Evolutionary conservation across 2,797 vertebrate species (phyloP), one percentile per base, ranked within the genome.

Genomic region (Cheirogaleus major): DNA sequence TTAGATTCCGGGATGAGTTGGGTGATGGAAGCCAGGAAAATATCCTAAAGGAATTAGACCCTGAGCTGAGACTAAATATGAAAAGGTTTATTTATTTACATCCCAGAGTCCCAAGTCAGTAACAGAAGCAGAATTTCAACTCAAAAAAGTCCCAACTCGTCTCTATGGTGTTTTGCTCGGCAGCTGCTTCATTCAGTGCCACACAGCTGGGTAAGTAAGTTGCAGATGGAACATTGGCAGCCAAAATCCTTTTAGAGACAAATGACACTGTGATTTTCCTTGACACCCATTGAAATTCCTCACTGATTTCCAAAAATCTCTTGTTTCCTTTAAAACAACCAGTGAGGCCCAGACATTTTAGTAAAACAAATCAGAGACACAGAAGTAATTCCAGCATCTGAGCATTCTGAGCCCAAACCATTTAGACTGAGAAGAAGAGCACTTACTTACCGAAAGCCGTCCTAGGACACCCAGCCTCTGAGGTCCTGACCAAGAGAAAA

Each of bases 181-280:
- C 96, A 98, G 95, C 93, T 97, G 96, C 69, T 92, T 67, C 89
- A 38, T 79, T 95, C 43, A 1, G n/a, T 61, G 22, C 87, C 87
- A 86, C 90, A 87, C 97, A 97, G 96, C 98, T 98, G 96, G 96
- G 80, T 67, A 85, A 97, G 80, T 35, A 75, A 95, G 86, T 59
- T 10, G 0, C 97, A 98, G 96, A 96, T 97, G 98, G 96, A 75
- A 94, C 82, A 86, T 15, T 92, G 81, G 95, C 96, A 96, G 82
- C 96, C 83, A 85, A 78, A 95, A 94, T 92, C 63, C 91, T 94
- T 96, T 79, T 84, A 96, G 55, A 97, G 81, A 96, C 90, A 97
- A 97, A 97, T 63, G 93, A 94, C 87, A 92, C 93, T 52, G 57
- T 96, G 92, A 94, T 96, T 97, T 95, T 97, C 93, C 84, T 96